phyloP scores from a whole-genome alignment of 2,113 vertebrate species.

The Empidonax alnorum region DNA sequence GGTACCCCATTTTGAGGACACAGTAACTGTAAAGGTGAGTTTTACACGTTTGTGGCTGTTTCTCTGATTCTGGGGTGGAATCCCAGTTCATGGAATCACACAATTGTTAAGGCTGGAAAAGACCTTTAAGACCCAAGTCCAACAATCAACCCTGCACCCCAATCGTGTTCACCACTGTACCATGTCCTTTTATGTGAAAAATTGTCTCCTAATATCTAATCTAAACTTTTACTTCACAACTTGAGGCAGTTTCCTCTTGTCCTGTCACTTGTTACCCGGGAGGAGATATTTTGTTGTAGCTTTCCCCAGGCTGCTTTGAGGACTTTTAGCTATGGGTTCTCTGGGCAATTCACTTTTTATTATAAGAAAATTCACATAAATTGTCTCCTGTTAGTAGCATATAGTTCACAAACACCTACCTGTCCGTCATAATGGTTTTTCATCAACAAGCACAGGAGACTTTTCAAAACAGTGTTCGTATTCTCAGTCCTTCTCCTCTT shows the following conservation, averaged over 20 bases:
- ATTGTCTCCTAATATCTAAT: background rate
- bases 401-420: background rate
- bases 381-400: background rate
- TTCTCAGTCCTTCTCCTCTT: background rate
- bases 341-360: background rate
- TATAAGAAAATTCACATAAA: background rate
- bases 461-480: background rate
- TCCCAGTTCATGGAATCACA: background rate
- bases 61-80: background rate
- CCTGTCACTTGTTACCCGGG: background rate
- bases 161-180: background rate
- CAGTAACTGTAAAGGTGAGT: background rate
- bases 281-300: background rate
- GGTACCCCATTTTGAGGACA: background rate
- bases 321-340: background rate
- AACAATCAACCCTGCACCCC: background rate
- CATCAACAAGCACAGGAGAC: background rate
- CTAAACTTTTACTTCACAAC: background rate
- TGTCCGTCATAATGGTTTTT: background rate
- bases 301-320: background rate
- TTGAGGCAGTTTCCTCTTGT: background rate
- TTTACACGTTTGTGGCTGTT: background rate
- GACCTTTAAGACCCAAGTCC: background rate
- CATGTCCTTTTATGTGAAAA: background rate
- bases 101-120: background rate